Evolutionary conservation across 2,113 vertebrate species (phyloP).

Genomic region (Andinoacara biseriatus): DNA sequence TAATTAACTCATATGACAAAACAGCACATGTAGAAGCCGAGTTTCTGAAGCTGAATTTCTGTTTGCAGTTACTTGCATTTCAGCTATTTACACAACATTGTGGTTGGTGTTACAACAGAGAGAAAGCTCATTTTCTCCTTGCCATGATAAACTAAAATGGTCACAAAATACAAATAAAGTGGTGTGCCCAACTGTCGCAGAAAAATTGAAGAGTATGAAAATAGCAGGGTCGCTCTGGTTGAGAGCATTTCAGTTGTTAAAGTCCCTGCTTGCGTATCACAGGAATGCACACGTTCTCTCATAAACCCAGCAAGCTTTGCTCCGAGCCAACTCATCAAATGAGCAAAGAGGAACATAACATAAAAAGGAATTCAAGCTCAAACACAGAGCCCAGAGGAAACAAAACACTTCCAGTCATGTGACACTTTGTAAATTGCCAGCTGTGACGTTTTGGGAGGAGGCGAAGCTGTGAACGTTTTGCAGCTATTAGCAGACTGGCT

Average conservation of each 20-base stretch:
- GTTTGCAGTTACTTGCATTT: background rate
- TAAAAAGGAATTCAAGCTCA: conserved; percentile 16
- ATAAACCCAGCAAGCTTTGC: background rate
- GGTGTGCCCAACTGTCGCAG: background rate
- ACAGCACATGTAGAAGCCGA: background rate
- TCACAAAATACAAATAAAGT: background rate
- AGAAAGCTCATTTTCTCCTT: background rate
- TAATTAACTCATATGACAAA: conserved; percentile 27
- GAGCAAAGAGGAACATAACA: conserved; percentile 9
- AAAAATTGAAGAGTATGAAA: background rate
- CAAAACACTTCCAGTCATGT: conserved; percentile 2
- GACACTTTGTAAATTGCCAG: conserved; percentile 14
- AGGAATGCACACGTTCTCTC: background rate
- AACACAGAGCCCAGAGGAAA: background rate
- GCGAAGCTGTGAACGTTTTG: background rate
- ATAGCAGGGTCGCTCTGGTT: background rate
- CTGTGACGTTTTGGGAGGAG: conserved; percentile 1
- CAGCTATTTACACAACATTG: background rate
- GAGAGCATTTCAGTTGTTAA: background rate
- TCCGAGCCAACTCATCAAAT: conserved; percentile 27
- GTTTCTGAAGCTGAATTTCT: conserved; percentile 2
- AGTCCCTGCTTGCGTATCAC: conserved; percentile 5
- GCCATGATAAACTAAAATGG: background rate
- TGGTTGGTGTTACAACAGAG: background rate
- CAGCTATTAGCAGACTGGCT: background rate